Evolutionary conservation across 2,888 invertebrate species (phyloP), one percentile per base, ranked within the genome.

Genomic region (Stramonita haemastoma): DNA sequence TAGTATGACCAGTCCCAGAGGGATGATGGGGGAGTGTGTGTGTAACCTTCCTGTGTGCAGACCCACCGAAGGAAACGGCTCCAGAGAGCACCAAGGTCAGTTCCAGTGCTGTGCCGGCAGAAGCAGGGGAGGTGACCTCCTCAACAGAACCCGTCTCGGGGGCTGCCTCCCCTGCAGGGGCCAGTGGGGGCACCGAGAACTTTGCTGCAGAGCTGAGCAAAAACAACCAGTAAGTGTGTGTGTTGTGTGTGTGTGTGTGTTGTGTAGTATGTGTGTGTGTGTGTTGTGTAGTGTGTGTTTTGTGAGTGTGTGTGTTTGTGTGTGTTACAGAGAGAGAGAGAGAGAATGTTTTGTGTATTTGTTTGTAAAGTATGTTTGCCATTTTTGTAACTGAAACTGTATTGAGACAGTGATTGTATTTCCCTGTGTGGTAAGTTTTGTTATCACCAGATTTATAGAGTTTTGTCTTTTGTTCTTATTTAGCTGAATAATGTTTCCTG

Each of bases 131-230:
- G 85, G 88, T 90, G 19, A 88, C 90, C 17, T 73, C 90, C 73
- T 85, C 87, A 29, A 88, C 88, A 83, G 91, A 90, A 57, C 89
- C 84, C 26, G 84, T 88, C 26, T 66, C 79, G 32, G 91, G 88
- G 56, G 88, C 91, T 29, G 89, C 90, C 8, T 86, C 89, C n/a
- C 81, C 79, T n/a, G 81, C 79, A 11, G 90, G 90, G 0, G 91
- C 87, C 77, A 90, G 85, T 56, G 91, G 90, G n/a, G 91, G 88
- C n/a, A 81, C 89, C 2, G 91, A 91, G 11, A 89, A 88, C 8
- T 85, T 90, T 87, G 90, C 89, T 34, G 91, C 91, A 66, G 90
- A 91, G 87, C 90, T 91, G 86, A 90, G 89, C 83, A 91, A 91
- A 90, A 91, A 91, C 84, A 91, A 91, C 87, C 90, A 84, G 91